phyloP scores from a whole-genome alignment of 2,113 vertebrate species.

The Nannospalax galili region DNA sequence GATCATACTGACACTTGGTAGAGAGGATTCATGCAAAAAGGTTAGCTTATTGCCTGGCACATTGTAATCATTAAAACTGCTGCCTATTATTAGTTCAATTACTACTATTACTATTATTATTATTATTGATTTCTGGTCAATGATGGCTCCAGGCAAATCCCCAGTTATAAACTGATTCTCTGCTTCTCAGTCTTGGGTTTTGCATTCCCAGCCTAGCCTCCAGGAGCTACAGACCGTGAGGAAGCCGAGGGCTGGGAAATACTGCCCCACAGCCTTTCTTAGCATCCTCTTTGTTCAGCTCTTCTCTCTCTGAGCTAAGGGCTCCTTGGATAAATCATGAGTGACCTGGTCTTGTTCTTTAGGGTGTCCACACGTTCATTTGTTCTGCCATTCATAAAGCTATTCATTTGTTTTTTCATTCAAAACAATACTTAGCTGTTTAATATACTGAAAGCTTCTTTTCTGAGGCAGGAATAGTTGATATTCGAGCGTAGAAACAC shows the following conservation, averaged over 20 bases:
- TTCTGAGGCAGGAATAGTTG: conserved; percentile 44
- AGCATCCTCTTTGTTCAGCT: not conserved
- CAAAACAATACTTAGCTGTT: not conserved
- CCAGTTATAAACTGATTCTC: not conserved
- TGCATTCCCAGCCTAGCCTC: not conserved
- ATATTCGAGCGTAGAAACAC: not conserved
- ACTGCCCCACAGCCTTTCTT: not conserved
- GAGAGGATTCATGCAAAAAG: not conserved
- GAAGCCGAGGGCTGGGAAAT: not conserved
- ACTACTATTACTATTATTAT: not conserved
- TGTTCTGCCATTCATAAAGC: not conserved
- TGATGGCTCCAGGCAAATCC: not conserved
- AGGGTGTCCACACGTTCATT: not conserved
- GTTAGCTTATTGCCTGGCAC: not conserved
- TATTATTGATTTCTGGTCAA: not conserved
- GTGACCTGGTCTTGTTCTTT: not conserved
- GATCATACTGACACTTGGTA: not conserved
- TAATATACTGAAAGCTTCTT: not conserved
- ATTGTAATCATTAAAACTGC: not conserved
- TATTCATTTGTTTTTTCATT: not conserved
- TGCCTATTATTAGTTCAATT: not conserved
- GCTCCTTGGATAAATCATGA: not conserved
- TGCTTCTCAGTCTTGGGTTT: not conserved
- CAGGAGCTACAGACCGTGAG: not conserved
- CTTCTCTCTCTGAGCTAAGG: not conserved